Percentiles rank a stretch among this genome's conserved stretches.
These are phyloP conservation scores for Papilio elwesi DNA, from an alignment of 2,888 invertebrate species.

Conservation along the genomic window DNA sequence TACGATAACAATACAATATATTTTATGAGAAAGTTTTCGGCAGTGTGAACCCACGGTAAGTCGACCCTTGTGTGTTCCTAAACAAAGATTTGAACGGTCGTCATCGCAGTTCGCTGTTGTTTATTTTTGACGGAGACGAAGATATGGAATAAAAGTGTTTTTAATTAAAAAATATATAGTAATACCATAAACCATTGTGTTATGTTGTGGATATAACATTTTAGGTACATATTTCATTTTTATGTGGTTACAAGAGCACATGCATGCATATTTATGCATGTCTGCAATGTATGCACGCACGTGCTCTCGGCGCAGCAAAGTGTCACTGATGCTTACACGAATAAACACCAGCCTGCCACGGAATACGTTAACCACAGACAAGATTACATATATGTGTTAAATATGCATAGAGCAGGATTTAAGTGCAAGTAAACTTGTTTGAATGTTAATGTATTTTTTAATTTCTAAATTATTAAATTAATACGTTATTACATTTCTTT, in stretches of 20 bases:
- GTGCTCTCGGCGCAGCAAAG: slow-evolving; percentile 12
- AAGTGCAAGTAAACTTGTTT: neutral
- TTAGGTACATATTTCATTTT: neutral
- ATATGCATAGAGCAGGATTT: neutral
- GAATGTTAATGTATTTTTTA: neutral
- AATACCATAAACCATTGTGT: neutral
- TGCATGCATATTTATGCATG: neutral
- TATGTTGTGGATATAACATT: neutral
- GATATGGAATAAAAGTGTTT: too few relatives aligned
- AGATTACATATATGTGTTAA: neutral
- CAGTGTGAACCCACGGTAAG: too few relatives aligned
- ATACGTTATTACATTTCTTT: too few relatives aligned
- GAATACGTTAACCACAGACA: slow-evolving; percentile 20
- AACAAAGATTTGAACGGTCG: too few relatives aligned
- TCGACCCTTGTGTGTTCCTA: too few relatives aligned
- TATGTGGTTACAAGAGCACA: neutral
- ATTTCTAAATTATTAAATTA: neutral
- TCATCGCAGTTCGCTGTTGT: too few relatives aligned
- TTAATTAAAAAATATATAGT: too few relatives aligned
- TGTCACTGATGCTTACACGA: slow-evolving; percentile 25
- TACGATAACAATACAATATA: too few relatives aligned
- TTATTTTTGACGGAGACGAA: too few relatives aligned
- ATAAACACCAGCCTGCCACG: slow-evolving; percentile 24
- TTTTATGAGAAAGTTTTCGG: too few relatives aligned
- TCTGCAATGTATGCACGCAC: slow-evolving; percentile 27